phyloP scores from a whole-genome alignment of 2,797 vertebrate genomes.

The Anomalospiza imberbis region DNA sequence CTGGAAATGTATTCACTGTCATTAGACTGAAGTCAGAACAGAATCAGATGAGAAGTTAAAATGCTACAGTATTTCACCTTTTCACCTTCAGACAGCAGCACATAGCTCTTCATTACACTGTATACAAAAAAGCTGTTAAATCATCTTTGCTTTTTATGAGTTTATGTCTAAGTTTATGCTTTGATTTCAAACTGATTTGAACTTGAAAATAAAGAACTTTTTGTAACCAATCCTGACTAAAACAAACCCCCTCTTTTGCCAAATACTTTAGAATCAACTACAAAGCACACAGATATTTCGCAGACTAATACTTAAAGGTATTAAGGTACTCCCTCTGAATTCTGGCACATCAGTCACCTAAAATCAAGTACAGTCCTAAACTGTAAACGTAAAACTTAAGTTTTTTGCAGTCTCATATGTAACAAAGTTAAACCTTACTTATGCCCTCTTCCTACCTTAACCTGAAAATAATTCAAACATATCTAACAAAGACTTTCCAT shows the following conservation, averaged over 20 bases:
- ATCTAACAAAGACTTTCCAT: not conserved
- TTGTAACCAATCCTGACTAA: not conserved
- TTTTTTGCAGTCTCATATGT: not conserved
- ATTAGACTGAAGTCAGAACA: not conserved
- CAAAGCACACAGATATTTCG: not conserved
- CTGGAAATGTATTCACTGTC: not conserved
- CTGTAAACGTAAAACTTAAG: not conserved
- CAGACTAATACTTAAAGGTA: not conserved
- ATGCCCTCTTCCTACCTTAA: not conserved
- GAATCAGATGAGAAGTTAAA: not conserved
- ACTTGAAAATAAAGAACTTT: not conserved
- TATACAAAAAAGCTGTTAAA: not conserved
- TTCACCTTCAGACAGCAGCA: not conserved
- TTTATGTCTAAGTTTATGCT: not conserved
- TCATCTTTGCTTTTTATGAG: not conserved
- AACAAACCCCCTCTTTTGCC: not conserved
- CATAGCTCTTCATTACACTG: fast-evolving
- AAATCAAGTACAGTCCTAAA: not conserved
- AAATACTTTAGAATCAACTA: not conserved
- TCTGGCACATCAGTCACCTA: not conserved
- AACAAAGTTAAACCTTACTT: not conserved
- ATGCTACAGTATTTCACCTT: not conserved
- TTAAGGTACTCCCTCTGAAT: not conserved
- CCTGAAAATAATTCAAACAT: not conserved
- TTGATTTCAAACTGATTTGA: not conserved